Percentiles rank a stretch among this genome's conserved stretches.
These are phyloP conservation scores for Tridacna gigas DNA, from an alignment of 2,888 invertebrate species.

Conservation along the genomic window DNA sequence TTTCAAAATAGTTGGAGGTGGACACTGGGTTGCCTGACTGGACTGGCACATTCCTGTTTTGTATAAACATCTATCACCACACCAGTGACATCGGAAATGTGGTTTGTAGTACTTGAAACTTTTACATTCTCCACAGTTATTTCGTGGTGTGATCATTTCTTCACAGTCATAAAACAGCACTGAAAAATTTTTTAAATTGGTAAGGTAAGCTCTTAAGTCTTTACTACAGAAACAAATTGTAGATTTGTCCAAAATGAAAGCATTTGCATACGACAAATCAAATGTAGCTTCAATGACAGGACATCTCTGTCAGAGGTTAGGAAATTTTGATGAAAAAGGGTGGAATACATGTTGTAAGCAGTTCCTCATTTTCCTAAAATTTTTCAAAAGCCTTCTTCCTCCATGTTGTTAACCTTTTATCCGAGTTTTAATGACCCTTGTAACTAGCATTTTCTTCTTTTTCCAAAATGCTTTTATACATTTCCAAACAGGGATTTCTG, in stretches of 20 bases:
- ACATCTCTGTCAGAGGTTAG: neutral
- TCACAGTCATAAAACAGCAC: slow-evolving; percentile 47
- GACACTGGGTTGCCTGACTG: neutral
- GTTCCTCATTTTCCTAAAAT: neutral
- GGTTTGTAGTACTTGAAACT: slow-evolving; percentile 35
- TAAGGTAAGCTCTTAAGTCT: too few relatives aligned
- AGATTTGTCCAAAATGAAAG: too few relatives aligned
- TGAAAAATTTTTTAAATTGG: slow-evolving; percentile 9
- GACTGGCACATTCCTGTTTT: neutral
- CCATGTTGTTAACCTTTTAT: too few relatives aligned
- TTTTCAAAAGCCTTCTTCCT: too few relatives aligned
- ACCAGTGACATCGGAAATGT: slow-evolving; percentile 46
- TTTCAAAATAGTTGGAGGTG: neutral
- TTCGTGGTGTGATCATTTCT: slow-evolving; percentile 15
- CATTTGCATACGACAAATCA: neutral
- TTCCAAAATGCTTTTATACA: too few relatives aligned
- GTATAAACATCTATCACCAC: slow-evolving; percentile 26
- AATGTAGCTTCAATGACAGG: neutral
- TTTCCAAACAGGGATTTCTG: too few relatives aligned
- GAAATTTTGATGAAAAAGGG: neutral
- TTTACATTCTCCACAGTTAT: slow-evolving; percentile 54
- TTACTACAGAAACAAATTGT: too few relatives aligned
- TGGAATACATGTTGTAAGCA: neutral
- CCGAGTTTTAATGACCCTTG: too few relatives aligned
- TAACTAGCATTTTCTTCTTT: too few relatives aligned